Conservation (phyloP, 2,113 vertebrate species). For the Oophaga pumilio region DNA sequence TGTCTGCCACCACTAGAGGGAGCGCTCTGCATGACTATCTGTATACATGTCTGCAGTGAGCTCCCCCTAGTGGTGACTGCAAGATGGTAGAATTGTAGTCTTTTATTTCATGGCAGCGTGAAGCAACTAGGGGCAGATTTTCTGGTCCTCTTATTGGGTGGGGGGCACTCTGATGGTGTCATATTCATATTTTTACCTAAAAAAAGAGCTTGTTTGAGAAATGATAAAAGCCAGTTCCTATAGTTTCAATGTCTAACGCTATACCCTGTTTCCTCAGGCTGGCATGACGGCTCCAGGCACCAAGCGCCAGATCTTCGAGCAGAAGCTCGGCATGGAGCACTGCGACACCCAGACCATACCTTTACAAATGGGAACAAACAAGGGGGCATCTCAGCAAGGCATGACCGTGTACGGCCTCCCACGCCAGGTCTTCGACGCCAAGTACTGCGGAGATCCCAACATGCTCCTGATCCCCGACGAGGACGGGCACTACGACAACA, state of each 20-base stretch:
- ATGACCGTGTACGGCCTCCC: conserved; percentile 95
- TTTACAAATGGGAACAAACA: conserved; percentile 96
- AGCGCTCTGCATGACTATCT: not conserved
- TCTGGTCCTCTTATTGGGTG: too few species aligned
- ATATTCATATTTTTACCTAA: too few species aligned
- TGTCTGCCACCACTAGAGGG: not conserved
- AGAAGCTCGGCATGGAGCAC: conserved; percentile 85
- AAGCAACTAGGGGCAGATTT: too few species aligned
- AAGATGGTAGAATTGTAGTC: too few species aligned
- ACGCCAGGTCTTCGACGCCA: conserved; percentile 91
- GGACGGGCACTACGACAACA: conserved; percentile 73
- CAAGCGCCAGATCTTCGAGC: conserved; percentile 92
- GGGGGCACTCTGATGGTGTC: too few species aligned
- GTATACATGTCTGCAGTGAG: not conserved
- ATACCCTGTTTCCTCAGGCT: conserved; percentile 67
- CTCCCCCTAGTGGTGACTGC: not conserved
- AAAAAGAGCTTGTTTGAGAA: too few species aligned
- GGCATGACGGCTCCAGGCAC: conserved; percentile 95
- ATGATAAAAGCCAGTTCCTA: too few species aligned
- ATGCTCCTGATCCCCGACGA: conserved; percentile 62
- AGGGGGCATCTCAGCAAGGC: conserved; percentile 88
- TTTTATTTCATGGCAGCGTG: too few species aligned
- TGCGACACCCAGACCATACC: conserved; percentile 87
- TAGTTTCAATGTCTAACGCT: not conserved
- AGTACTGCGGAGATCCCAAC: conserved; percentile 78